Conservation (phyloP, 2,113 vertebrate species). For the pig (Sus scrofa) region DNA sequence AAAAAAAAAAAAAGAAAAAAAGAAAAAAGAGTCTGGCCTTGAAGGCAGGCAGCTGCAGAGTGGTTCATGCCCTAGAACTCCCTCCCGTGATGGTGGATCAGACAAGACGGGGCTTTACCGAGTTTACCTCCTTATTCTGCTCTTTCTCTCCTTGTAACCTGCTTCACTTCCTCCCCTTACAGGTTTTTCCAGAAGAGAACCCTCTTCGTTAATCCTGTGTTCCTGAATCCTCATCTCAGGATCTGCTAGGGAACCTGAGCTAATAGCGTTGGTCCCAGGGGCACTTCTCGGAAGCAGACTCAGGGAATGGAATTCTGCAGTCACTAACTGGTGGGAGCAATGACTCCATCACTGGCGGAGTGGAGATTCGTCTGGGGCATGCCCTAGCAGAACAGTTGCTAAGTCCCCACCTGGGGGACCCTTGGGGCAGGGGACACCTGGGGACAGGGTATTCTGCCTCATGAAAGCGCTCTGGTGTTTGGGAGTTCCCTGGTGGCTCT, state of each 20-base stretch:
- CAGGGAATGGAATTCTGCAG: not conserved
- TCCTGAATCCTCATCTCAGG: not conserved
- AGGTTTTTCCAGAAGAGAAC: not conserved
- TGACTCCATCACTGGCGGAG: fast-evolving
- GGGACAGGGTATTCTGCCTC: fast-evolving
- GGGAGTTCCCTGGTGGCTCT: not conserved
- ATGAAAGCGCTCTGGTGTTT: not conserved
- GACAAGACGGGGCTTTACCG: not conserved
- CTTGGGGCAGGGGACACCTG: not conserved
- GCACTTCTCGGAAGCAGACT: not conserved
- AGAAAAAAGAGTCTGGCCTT: not conserved
- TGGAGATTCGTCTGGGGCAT: fast-evolving
- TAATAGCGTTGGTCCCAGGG: not conserved
- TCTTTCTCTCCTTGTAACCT: not conserved
- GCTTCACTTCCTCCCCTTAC: not conserved
- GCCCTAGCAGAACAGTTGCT: not conserved
- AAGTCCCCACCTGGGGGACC: not conserved
- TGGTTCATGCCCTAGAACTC: not conserved
- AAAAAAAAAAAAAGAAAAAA: no score
- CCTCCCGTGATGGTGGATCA: fast-evolving
- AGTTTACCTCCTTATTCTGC: no score
- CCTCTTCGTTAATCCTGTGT: not conserved
- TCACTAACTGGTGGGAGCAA: not conserved
- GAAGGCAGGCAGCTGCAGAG: no score
- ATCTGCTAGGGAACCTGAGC: not conserved